phyloP scores from a whole-genome alignment of 2,888 invertebrate genomes.

The Polylopha cassiicola region DNA sequence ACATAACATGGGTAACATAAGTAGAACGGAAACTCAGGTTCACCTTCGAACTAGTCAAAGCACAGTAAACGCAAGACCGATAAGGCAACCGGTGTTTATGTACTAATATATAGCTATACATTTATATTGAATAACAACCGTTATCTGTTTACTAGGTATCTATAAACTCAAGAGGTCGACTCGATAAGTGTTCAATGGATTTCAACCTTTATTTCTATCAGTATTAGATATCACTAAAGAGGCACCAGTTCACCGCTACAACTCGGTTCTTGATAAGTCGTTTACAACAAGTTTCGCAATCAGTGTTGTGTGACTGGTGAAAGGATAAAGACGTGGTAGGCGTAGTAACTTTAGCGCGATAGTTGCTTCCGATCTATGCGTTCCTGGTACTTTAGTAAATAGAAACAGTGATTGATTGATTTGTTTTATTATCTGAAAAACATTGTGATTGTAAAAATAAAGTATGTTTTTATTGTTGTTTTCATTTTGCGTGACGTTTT shows the following conservation, averaged over 20 bases:
- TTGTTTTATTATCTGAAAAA: too few relatives aligned
- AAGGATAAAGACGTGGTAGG: constrained; percentile 46
- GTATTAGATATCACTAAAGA: constrained; percentile 2
- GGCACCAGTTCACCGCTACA: too few relatives aligned
- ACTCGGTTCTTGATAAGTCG: constrained; percentile 14
- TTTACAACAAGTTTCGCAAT: constrained; percentile 12
- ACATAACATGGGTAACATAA: constrained; percentile 12
- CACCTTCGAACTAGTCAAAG: constrained; percentile 9
- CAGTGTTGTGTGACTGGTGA: constrained; percentile 32
- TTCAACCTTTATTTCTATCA: constrained; percentile 11
- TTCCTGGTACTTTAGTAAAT: constrained; percentile 39
- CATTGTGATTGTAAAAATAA: constrained; percentile 21
- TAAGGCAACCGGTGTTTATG: constrained; percentile 12
- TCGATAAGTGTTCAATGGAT: constrained; percentile 8
- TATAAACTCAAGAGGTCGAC: constrained; percentile 15
- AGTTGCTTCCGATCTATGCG: constrained; percentile 31
- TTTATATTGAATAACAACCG: constrained; percentile 12
- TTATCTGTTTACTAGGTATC: constrained; percentile 16
- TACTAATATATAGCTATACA: constrained; percentile 11
- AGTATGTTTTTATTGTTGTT: constrained; percentile 28
- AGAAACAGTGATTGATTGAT: constrained; percentile 19
- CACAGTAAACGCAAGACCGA: constrained; percentile 7
- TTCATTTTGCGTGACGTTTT: constrained; percentile 30
- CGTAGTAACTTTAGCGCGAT: constrained; percentile 26
- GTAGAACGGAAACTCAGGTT: constrained; percentile 11